These are phyloP conservation scores for Troglohyphantes excavatus DNA, from an alignment of 2,888 invertebrate genomes.

Conservation along the genomic window DNA sequence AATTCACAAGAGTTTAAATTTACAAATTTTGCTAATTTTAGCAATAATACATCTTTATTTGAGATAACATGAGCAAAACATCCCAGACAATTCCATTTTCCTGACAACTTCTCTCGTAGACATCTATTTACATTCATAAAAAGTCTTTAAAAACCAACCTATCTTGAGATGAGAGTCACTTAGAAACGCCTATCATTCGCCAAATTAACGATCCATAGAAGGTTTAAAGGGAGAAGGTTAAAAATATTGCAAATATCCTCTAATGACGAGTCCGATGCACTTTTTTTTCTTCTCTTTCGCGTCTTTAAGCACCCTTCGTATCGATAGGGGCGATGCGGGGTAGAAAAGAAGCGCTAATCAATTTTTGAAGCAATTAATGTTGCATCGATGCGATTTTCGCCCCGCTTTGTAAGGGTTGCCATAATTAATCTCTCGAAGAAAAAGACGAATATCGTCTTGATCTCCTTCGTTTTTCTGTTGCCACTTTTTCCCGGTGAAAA, in stretches of 20 bases:
- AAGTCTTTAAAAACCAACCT: neutral
- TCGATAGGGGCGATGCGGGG: neutral
- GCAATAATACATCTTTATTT: too few relatives aligned
- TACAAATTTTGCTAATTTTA: too few relatives aligned
- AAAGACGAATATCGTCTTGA: conserved; percentile 32
- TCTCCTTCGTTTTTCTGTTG: conserved; percentile 43
- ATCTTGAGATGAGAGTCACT: neutral
- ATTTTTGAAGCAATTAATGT: conserved; percentile 66
- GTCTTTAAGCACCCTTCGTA: conserved; percentile 13
- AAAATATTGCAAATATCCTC: conserved; percentile 38
- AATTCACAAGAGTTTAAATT: too few relatives aligned
- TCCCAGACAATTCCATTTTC: too few relatives aligned
- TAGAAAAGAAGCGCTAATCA: conserved; percentile 40
- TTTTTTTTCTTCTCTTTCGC: conserved; percentile 29
- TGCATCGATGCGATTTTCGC: conserved; percentile 52
- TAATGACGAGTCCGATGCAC: conserved; percentile 41
- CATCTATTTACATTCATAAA: too few relatives aligned
- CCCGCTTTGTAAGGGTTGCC: conserved; percentile 37
- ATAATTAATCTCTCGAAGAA: conserved; percentile 50
- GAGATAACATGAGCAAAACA: too few relatives aligned
- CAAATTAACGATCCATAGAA: conserved; percentile 38
- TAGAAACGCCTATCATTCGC: neutral
- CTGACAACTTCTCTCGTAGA: too few relatives aligned
- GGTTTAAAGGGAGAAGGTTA: neutral
- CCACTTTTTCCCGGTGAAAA: conserved; percentile 1